Base-by-base conservation (phyloP, 2,888 invertebrate genomes). In the Zygothrica quintamaculata region DNA sequence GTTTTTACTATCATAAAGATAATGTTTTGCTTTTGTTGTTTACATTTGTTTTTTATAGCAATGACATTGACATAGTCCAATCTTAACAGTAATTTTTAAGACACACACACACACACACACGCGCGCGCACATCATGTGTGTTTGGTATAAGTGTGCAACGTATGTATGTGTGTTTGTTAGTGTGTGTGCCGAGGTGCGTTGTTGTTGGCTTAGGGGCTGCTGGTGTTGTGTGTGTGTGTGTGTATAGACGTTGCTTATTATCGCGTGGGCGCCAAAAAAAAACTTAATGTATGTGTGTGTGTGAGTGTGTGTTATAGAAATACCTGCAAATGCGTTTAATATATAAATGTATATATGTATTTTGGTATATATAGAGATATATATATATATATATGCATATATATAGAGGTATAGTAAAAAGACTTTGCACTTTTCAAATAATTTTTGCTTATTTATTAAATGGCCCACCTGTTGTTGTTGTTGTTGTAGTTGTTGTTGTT, bases 401-500 rank as follows among this genome's bases (percentile, higher is more conserved):
- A 46, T 7, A 11, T n/a, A 40, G 15, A 16, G n/a, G n/a, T 7
- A 9, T 4, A 5, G 11, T n/a, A 34, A 26, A 9, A 8, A 36
- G 46, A 26, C 55, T 16, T 51, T 79, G 79, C 42, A 59, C 57
- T 59, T 18, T 40, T 34, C 64, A 33, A 12, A 16, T 0, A 6
- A 18, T 52, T 22, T 31, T 37, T 18, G 6, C 59, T 52, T 62
- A 46, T 31, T 40, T 39, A 39, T 12, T 46, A 18, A 18, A 40
- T 9, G 33, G 67, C 77, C 77, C 87, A 80, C 79, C 79, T 80
- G 79, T 80, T 79, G 87, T 79, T 80, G 61, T 84, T 76, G 59
- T 64, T 60, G 42, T 55, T 58, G 47, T 11, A 40, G 13, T 25
- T 44, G 25, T 42, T 53, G 9, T 56, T 65, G 9, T 52, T 44